These are phyloP conservation scores for cattle (Bos taurus) DNA, from an alignment of 2,113 vertebrate genomes.

Conservation along the genomic window DNA sequence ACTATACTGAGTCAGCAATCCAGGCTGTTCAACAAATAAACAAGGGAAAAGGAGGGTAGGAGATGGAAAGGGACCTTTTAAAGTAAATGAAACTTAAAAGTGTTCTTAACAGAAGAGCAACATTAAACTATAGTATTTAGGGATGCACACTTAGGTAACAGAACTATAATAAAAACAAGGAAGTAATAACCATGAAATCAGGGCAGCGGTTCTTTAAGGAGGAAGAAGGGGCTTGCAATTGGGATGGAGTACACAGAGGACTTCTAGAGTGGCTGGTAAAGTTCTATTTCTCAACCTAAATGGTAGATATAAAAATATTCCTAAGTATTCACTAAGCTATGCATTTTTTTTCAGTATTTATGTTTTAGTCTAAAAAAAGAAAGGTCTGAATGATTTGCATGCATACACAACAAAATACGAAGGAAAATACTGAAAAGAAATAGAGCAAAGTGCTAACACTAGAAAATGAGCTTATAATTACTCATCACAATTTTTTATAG, in stretches of 20 bases:
- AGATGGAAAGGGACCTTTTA: background rate
- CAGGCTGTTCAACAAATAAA: background rate
- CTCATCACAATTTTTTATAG: background rate
- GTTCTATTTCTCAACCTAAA: background rate
- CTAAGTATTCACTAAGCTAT: background rate
- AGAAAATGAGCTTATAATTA: background rate
- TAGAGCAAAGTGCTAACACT: background rate
- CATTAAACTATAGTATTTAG: background rate
- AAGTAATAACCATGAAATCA: background rate
- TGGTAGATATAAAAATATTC: background rate
- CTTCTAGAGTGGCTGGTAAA: background rate
- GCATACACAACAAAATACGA: background rate
- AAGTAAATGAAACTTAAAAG: background rate
- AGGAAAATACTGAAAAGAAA: background rate
- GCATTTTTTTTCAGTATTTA: background rate
- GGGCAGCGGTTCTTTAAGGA: background rate
- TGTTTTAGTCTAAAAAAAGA: background rate
- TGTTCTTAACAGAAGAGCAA: background rate
- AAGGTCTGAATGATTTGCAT: background rate
- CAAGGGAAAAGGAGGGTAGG: background rate
- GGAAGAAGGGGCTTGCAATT: background rate
- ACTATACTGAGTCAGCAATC: background rate
- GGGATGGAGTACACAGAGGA: background rate
- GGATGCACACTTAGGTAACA: background rate
- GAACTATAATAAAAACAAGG: background rate